Base-by-base conservation (phyloP, 2,888 invertebrate genomes). In the Hemicrepidius hirtus region DNA sequence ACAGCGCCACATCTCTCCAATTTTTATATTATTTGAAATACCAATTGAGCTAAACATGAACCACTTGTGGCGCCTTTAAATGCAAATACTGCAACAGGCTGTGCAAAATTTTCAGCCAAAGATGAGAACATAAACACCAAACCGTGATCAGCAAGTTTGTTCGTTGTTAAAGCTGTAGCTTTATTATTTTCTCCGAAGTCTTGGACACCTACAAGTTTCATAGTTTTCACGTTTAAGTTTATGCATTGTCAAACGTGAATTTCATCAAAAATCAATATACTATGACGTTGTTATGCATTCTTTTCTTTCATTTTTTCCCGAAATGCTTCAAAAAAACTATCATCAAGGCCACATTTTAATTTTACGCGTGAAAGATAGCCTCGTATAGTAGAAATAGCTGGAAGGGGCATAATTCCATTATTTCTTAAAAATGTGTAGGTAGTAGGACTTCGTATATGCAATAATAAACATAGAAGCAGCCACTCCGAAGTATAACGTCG, bases 61-160 rank as follows among this genome's bases (percentile, higher is more conserved):
- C 64, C 64, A 20, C 44, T 63, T 21, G 63, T 70, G 12, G 70
- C 13, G 6, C 64, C 64, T 28, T 71, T 71, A 12, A 66, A 49
- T 37, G 65, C 65, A 57, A 57, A 71, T 12, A 71, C 65, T 53
- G 71, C 65, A 35, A 71, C 50, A 35, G 71, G 65, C 65, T 71
- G 71, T 10, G 50, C 3, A 50, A 57, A 71, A 49, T 66, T 37
- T 35, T 46, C 71, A 32, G 40, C 71, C 13, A 71, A 55, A 18
- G 71, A 53, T 20, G 21, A 40, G 35, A 40, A 70, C 70, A 70
- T 70, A 57, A 71, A 71, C 37, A 71, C 66, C 16, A 71, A 41
- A n/a, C 55, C 66, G 59, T 71, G 66, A 50, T 71, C 71, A 20
- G 71, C 66, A 3, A 37, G 35, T 40, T 49, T 13, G 37, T 41